Evolutionary conservation across 30 jellyfish, hydroid and myxozoan species (phyloP).

Genomic region (Morbakka virulenta): DNA sequence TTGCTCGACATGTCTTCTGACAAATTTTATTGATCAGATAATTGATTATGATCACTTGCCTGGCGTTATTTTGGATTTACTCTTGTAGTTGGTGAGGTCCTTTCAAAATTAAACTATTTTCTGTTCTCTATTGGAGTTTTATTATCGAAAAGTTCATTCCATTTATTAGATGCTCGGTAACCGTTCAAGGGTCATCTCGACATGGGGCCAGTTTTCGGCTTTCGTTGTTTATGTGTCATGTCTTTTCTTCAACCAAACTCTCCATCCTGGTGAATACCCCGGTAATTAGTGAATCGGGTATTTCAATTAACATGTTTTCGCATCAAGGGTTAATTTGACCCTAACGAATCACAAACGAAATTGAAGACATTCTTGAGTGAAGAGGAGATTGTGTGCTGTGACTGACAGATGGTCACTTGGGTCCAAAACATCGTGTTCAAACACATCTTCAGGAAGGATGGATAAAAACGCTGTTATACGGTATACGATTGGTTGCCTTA

Average conservation of each 20-base stretch:
- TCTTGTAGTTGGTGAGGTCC: slow-evolving; percentile 4
- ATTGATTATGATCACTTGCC: no score
- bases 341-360: not conserved
- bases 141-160: slow-evolving; percentile 37
- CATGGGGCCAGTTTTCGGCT: slow-evolving; percentile 40
- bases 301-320: slow-evolving; percentile 31
- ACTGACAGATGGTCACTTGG: not conserved
- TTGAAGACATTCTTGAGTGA: slow-evolving; percentile 8
- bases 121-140: slow-evolving; percentile 11
- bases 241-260: slow-evolving; percentile 44
- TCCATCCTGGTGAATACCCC: slow-evolving; percentile 15
- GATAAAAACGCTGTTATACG: no score
- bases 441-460: no score
- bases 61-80: no score
- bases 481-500: slow-evolving; percentile 3
- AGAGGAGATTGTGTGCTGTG: not conserved
- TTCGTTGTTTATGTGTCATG: slow-evolving; percentile 9
- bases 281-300: slow-evolving; percentile 31
- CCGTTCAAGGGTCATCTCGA: slow-evolving; percentile 38
- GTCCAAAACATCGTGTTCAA: no score
- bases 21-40: no score
- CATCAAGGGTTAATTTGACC: slow-evolving; percentile 8
- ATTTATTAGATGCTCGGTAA: slow-evolving; percentile 17
- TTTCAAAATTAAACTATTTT: slow-evolving; percentile 26
- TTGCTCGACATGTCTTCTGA: no score